These are phyloP conservation scores for Ellobium chinense DNA, from an alignment of 2,888 invertebrate species.

Conservation along the genomic window DNA sequence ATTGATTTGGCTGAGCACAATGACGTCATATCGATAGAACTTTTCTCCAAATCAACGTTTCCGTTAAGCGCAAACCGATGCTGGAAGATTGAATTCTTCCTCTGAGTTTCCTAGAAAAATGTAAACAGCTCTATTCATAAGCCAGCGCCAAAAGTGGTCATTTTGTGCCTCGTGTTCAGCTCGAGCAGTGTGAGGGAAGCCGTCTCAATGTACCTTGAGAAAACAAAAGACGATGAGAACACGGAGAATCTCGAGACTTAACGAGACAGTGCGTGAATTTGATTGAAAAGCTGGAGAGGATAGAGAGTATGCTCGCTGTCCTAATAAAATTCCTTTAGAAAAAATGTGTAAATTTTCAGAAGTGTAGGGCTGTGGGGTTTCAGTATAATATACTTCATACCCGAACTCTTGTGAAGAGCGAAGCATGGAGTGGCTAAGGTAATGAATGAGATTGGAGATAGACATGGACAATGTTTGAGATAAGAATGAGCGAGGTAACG, in stretches of 20 bases:
- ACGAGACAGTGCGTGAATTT: conserved; percentile 28
- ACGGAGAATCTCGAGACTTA: neutral
- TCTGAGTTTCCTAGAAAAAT: neutral
- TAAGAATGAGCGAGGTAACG: conserved; percentile 7
- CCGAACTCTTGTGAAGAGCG: neutral
- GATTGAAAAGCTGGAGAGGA: conserved; percentile 14
- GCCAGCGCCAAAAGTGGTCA: conserved; percentile 16
- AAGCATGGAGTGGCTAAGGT: neutral
- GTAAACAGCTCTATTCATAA: conserved; percentile 27
- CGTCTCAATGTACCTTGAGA: conserved; percentile 18
- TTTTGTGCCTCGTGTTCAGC: neutral
- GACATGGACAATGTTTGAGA: neutral
- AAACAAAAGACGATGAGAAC: neutral
- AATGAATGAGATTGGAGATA: neutral
- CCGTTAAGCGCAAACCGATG: neutral
- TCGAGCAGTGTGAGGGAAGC: neutral
- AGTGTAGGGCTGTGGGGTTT: neutral
- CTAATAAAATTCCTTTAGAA: neutral
- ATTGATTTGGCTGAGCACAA: too few relatives aligned
- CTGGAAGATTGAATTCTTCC: neutral
- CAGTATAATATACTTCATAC: neutral
- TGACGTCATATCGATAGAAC: neutral
- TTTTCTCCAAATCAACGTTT: neutral
- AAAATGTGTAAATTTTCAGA: conserved; percentile 20
- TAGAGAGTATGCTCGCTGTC: neutral